Evolutionary conservation across 2,113 vertebrate genomes (phyloP).

Genomic region (Indri indri): DNA sequence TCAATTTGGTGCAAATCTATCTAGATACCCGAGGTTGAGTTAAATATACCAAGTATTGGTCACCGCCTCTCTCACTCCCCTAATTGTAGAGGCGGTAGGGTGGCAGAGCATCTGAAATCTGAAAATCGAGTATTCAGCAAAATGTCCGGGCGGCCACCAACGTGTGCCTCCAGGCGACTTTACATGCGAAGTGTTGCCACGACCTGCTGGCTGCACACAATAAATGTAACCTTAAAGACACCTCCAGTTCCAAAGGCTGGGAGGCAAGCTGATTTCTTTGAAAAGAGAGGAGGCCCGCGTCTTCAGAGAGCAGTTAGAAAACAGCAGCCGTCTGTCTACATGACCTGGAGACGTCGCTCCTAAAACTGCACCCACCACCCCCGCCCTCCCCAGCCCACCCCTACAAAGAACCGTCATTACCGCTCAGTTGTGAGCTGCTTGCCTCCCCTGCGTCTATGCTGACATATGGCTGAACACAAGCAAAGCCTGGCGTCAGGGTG

Average conservation of each 20-base stretch:
- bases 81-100: neutral
- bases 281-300: neutral
- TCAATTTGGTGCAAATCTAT: constrained; percentile 36
- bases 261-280: neutral
- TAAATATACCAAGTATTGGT: constrained; percentile 50
- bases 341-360: neutral
- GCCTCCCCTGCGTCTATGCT: rapidly evolving
- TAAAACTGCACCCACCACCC: neutral
- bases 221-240: neutral
- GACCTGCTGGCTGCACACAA: constrained; percentile 10
- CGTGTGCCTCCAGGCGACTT: neutral
- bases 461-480: neutral
- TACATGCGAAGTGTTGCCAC: neutral
- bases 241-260: neutral
- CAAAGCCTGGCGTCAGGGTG: neutral
- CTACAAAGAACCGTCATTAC: neutral
- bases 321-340: neutral
- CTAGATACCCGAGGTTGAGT: constrained; percentile 38
- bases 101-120: constrained; percentile 15
- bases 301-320: neutral
- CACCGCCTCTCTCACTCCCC: neutral
- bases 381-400: rapidly evolving
- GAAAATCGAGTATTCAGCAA: constrained; percentile 19
- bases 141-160: neutral
- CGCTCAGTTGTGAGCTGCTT: neutral